Percentiles rank a stretch among this genome's conserved stretches.
Evolutionary conservation across 92 coral and sea anemone species (phyloP).

Genomic region (Porites lobata): DNA sequence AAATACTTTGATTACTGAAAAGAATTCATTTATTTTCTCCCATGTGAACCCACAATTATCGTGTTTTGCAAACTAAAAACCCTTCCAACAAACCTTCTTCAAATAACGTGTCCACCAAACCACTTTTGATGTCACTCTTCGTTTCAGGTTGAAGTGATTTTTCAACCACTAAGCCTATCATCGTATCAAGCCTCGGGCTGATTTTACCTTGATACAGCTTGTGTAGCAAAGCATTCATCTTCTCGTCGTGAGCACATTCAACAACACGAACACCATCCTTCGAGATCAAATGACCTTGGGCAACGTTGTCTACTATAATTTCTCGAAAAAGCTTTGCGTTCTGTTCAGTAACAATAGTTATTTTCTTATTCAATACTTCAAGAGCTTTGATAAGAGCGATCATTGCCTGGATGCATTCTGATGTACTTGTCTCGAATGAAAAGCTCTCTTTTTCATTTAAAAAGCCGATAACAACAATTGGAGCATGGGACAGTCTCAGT

Average conservation of each 20-base stretch:
- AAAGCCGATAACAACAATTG: conserved; percentile 80
- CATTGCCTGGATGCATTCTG: conserved; percentile 83
- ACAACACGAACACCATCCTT: not conserved
- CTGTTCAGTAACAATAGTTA: conserved; percentile 63
- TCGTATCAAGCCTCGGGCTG: conserved; percentile 14
- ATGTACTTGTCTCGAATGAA: not conserved
- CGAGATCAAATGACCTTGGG: not conserved
- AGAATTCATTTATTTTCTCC: no score
- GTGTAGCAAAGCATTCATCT: not conserved
- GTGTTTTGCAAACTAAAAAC: no score
- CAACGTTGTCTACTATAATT: not conserved
- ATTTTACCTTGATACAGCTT: not conserved
- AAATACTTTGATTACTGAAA: no score
- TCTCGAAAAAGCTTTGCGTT: conserved; percentile 1
- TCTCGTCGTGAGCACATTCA: not conserved
- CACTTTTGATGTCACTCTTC: not conserved
- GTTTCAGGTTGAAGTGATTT: no score
- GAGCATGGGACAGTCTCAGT: conserved; percentile 74
- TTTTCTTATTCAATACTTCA: conserved; percentile 77
- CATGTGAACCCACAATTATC: no score
- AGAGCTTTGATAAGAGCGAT: conserved; percentile 83
- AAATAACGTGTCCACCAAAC: not conserved
- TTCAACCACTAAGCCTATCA: conserved; percentile 7
- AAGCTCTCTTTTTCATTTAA: conserved; percentile 34
- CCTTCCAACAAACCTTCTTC: not conserved